Evolutionary conservation across 64 coral and sea anemone species (phyloP), one percentile per base, ranked within the genome.

Genomic region (Cladopsammia gracilis): DNA sequence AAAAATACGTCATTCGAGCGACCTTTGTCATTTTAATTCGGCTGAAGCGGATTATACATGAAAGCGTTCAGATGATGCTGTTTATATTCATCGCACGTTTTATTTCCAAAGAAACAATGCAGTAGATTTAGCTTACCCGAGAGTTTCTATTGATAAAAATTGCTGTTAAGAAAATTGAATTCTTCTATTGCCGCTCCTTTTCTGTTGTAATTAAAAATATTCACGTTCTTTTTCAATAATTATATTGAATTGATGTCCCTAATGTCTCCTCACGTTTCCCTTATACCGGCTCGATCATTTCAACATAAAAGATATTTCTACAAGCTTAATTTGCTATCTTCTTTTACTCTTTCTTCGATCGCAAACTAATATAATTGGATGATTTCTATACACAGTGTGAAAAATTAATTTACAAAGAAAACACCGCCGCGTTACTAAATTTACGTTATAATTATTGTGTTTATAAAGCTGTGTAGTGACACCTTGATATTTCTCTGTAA

Each of bases 11-110:
- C 80, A 84, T n/a, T 16, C 43, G 46, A 48, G 18, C 19, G 8
- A 67, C 44, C 15, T 67, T 84, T 84, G 60, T 84, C 64, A 84
- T 84, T 83, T 10, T 47, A 83, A 83, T 83, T 83, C 6, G 53
- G 7, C 10, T 10, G 34, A 34, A 34, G 34, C 43, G 4, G 61
- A 83, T 66, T 83, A 20, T 1, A n/a, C 71, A 47, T 13, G 14
- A 49, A 74, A 48, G 45, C 34, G 13, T 48, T 15, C 46, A 43
- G 4, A 42, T 60, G 19, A 0, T 15, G 68, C 18, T 22, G 19
- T 48, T 47, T 67, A 84, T 67, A 77, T 77, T 77, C 75, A 56
- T 13, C n/a, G 75, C 75, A 54, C 75, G 75, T 57, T 77, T 56
- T 5, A n/a, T 48, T 67, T 67, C 19, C 16, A 84, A 67, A 67